Conservation (phyloP, 2,113 vertebrate species). For the Peucedramus taeniatus region DNA sequence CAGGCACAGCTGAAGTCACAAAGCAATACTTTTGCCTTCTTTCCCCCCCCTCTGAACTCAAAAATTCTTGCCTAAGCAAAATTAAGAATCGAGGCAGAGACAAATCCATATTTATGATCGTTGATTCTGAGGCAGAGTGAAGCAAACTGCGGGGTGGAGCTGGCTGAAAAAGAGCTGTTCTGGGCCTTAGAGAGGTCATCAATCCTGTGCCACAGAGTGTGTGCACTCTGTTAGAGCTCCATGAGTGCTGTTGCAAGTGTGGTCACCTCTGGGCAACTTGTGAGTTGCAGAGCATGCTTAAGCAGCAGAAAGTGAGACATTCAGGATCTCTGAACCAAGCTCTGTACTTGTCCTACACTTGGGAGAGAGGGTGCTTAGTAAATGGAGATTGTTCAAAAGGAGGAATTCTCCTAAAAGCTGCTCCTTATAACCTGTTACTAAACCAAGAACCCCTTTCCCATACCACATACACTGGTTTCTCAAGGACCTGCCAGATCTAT, state of each 20-base stretch:
- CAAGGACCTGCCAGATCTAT: too few relatives aligned
- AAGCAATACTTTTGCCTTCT: not conserved
- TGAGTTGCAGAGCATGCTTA: not conserved
- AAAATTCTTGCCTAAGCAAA: not conserved
- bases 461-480: too few relatives aligned
- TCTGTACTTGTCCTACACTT: not conserved
- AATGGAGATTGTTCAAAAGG: rapidly evolving
- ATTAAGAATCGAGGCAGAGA: not conserved
- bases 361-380: not conserved
- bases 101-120: not conserved
- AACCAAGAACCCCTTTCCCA: not conserved
- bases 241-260: rapidly evolving
- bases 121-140: not conserved
- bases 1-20: not conserved
- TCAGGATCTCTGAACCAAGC: not conserved
- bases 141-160: not conserved
- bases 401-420: not conserved
- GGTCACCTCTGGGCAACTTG: not conserved
- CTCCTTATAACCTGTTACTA: not conserved
- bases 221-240: not conserved
- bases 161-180: not conserved
- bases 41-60: not conserved
- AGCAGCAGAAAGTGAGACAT: not conserved
- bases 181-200: not conserved
- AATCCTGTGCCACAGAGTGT: not conserved